Conservation (phyloP, 1,140 invertebrate species). For the Daktulosphaira vitifoliae region DNA sequence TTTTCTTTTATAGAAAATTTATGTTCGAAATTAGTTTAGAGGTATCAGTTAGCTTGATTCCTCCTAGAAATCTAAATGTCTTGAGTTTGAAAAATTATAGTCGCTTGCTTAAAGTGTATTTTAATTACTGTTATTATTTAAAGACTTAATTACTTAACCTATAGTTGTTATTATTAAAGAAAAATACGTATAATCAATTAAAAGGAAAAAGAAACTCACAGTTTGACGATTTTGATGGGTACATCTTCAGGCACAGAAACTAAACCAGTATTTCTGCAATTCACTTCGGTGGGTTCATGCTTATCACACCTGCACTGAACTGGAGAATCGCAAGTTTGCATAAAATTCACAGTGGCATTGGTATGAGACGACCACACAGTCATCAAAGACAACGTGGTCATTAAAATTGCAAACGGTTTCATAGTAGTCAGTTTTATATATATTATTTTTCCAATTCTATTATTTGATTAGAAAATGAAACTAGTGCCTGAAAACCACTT, state of each 20-base stretch:
- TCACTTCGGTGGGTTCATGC: constrained; percentile 8
- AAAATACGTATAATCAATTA: no score
- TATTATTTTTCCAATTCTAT: not conserved
- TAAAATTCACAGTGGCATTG: constrained; percentile 4
- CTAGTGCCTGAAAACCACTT: not conserved
- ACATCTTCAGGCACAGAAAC: not conserved
- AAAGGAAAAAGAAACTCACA: no score
- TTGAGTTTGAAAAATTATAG: no score
- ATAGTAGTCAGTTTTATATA: constrained; percentile 2
- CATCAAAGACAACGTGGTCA: not conserved
- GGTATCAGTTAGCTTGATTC: no score
- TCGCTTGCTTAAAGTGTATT: no score
- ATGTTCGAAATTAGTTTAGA: no score
- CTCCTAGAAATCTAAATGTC: no score
- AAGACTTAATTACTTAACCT: no score
- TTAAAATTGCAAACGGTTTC: not conserved
- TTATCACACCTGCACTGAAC: constrained; percentile 8
- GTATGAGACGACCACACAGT: not conserved
- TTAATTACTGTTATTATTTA: no score
- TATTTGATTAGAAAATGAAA: no score
- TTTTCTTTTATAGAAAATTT: no score
- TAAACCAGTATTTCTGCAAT: constrained; percentile 4
- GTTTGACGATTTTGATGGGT: constrained; percentile 12
- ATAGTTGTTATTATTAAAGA: no score
- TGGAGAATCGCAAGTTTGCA: constrained; percentile 15